A percentile compares a stretch with the other conserved stretches of the same genome.
Evolutionary conservation across 2,797 vertebrate species (phyloP).

Genomic region (Oreortyx pictus): DNA sequence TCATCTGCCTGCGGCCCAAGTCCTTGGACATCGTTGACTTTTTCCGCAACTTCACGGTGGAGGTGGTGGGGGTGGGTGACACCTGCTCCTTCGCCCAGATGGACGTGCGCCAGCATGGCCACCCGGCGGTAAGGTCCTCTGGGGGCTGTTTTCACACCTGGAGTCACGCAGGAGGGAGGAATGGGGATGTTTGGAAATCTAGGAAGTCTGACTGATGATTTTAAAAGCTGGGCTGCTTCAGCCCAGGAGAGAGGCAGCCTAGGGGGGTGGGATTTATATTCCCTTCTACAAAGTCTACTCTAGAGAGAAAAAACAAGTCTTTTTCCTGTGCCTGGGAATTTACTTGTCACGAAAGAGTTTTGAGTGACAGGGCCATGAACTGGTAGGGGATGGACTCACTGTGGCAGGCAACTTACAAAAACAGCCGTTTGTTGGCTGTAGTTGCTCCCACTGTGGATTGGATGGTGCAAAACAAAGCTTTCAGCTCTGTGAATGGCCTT

Average conservation of each 20-base stretch:
- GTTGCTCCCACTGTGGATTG: neutral
- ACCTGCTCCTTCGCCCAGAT: conserved; percentile 99
- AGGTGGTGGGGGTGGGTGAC: conserved; percentile 95
- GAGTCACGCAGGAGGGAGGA: neutral
- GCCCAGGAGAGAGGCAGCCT: neutral
- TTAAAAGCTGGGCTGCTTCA: neutral
- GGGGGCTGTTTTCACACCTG: neutral
- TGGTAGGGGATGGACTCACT: neutral
- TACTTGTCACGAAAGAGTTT: neutral
- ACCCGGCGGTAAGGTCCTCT: conserved; percentile 80
- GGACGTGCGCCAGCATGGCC: conserved; percentile 97
- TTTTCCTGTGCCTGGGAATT: neutral
- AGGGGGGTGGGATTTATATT: neutral
- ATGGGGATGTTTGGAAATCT: neutral
- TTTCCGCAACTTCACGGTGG: conserved; percentile 97
- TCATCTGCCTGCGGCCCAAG: conserved; percentile 92
- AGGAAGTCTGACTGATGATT: neutral
- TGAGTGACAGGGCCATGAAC: neutral
- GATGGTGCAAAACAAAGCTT: neutral
- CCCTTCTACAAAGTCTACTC: neutral
- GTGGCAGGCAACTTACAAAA: neutral
- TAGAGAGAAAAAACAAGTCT: neutral
- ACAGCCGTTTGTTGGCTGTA: neutral
- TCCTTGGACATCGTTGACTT: conserved; percentile 98
- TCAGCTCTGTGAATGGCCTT: neutral